Base-by-base conservation (phyloP, 2,888 invertebrate genomes). In the Monochamus alternatus region DNA sequence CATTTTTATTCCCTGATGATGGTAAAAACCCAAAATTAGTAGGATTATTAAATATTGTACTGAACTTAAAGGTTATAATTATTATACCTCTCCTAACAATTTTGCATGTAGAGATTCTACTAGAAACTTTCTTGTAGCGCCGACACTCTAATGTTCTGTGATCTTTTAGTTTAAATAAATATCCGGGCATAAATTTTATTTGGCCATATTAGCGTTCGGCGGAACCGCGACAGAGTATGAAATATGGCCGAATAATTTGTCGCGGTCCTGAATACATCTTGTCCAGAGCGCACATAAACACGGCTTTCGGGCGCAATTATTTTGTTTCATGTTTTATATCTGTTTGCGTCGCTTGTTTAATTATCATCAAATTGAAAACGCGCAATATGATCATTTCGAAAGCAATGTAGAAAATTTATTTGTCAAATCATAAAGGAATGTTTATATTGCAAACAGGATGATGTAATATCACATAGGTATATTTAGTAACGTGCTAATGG, bases 401-500 rank as follows among this genome's bases (percentile, higher is more conserved):
- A 80, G 84, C 85, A 80, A 79, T 81, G 81, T 79, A 81, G 83
- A 85, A 86, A 88, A 88, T 88, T 88, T 88, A 88, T 88, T 87
- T 86, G 87, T 84, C 85, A 85, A 87, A 86, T 87, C 86, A 86
- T 86, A 87, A 85, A 87, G 87, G 87, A 87, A 87, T 88, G 87
- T 87, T 87, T 87, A 87, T 87, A 86, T 87, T 85, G 85, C 86
- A 83, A 83, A 84, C 85, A 84, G 83, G 81, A 82, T 86, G 87
- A 87, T 86, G 87, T 87, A 87, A 87, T 86, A 87, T 87, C 84
- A 81, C 84, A 87, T 87, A 87, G 87, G 87, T 87, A 87, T 87
- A 88, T 89, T 89, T 88, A 88, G 88, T 88, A 87, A 87, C 86
- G 88, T 86, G 87, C 86, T 88, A 89, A 88, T 89, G 88, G 88